A percentile compares a stretch with the other conserved stretches of the same genome.
Evolutionary conservation across 2,113 vertebrate species (phyloP).

Genomic region (Salvelinus alpinus): DNA sequence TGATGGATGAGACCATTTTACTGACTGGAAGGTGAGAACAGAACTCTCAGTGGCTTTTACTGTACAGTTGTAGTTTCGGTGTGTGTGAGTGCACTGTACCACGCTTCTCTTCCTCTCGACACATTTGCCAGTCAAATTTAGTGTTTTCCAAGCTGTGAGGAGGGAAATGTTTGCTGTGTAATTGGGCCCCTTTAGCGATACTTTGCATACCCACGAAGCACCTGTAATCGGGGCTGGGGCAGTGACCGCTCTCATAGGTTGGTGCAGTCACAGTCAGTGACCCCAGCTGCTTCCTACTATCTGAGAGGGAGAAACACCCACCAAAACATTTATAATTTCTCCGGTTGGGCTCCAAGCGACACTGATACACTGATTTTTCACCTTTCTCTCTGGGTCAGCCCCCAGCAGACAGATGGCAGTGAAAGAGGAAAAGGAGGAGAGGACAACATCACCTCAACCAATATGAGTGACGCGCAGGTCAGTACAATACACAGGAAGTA

Average conservation of each 20-base stretch:
- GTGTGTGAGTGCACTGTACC: not conserved
- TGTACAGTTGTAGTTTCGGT: not conserved
- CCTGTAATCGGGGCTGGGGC: conserved; percentile 35
- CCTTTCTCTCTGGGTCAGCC: conserved; percentile 63
- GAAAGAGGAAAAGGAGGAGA: conserved; percentile 29
- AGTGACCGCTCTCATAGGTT: conserved; percentile 12
- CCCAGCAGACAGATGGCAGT: conserved; percentile 18
- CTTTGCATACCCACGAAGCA: conserved; percentile 69
- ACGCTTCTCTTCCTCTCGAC: conserved; percentile 2
- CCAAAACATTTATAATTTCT: not conserved
- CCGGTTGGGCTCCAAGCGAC: not conserved
- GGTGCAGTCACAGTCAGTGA: conserved; percentile 1
- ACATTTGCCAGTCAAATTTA: conserved; percentile 76
- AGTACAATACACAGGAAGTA: conserved; percentile 54
- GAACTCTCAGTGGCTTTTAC: not conserved
- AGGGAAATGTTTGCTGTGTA: conserved; percentile 8
- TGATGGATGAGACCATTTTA: conserved; percentile 25
- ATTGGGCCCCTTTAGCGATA: conserved; percentile 10
- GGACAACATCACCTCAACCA: conserved; percentile 39
- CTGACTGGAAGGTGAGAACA: conserved; percentile 47
- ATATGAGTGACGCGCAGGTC: conserved; percentile 75
- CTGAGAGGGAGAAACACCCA: not conserved
- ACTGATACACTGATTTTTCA: conserved; percentile 21
- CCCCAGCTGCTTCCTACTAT: conserved; percentile 39
- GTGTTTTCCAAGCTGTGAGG: conserved; percentile 26